Conservation (phyloP, 2,888 invertebrate species). For the Molorchus minor region DNA sequence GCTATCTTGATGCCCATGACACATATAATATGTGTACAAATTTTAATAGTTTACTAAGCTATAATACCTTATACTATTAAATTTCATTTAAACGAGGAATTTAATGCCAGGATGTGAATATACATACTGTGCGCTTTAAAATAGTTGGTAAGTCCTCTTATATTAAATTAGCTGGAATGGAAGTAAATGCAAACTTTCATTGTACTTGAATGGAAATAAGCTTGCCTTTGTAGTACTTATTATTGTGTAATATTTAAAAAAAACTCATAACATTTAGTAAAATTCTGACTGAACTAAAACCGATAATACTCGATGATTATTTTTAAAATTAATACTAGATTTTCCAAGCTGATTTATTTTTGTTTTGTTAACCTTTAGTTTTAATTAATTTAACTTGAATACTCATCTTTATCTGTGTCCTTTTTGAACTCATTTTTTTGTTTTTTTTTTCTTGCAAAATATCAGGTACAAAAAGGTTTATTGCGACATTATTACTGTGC, state of each 20-base stretch:
- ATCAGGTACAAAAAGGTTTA: slow-evolving; percentile 18
- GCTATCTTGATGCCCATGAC: too few species aligned
- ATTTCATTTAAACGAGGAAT: neutral
- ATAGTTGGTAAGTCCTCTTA: neutral
- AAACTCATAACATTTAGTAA: neutral
- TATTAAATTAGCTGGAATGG: too few species aligned
- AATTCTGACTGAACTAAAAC: neutral
- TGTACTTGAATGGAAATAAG: neutral
- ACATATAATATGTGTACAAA: too few species aligned
- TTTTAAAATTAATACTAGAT: slow-evolving; percentile 1
- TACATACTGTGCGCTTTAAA: neutral
- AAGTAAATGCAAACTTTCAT: neutral
- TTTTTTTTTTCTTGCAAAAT: slow-evolving; percentile 20
- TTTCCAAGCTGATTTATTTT: slow-evolving; percentile 8
- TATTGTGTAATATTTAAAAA: neutral
- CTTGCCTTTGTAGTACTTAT: slow-evolving; percentile 1
- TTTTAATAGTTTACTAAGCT: neutral
- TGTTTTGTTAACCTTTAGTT: slow-evolving; percentile 19
- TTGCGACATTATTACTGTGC: slow-evolving; percentile 1
- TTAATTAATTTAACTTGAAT: slow-evolving; percentile 8
- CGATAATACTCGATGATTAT: neutral
- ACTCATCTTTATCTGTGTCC: slow-evolving; percentile 16
- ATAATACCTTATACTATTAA: neutral
- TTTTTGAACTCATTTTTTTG: slow-evolving; percentile 16
- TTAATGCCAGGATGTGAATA: neutral